Evolutionary conservation across 2,888 invertebrate species (phyloP).

Genomic region (Lymantria dispar): DNA sequence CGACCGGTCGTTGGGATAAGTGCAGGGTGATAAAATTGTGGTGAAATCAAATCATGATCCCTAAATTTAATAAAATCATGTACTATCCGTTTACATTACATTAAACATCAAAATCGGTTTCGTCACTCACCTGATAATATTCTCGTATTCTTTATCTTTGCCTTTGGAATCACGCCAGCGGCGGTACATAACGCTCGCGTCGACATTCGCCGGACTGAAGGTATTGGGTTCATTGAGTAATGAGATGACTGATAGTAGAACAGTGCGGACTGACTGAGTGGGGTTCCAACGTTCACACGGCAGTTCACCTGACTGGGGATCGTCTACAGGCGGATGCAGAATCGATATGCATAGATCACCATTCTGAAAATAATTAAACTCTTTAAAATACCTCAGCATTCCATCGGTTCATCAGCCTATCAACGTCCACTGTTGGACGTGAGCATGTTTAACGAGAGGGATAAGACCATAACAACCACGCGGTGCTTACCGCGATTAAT

Average conservation of each 20-base stretch:
- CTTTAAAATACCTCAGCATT: background rate
- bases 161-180: slow-evolving; percentile 99
- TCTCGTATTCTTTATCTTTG: slow-evolving; percentile 99
- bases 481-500: too few species aligned
- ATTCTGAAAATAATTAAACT: slow-evolving; percentile 84
- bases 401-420: background rate
- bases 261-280: slow-evolving; percentile 99
- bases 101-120: background rate
- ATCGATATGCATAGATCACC: slow-evolving; percentile 99
- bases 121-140: slow-evolving; percentile 92
- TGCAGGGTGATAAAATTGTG: too few species aligned
- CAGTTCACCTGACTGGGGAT: slow-evolving; percentile 99
- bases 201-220: slow-evolving; percentile 99
- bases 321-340: slow-evolving; percentile 99
- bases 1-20: too few species aligned
- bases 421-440: too few species aligned
- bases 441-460: too few species aligned
- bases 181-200: slow-evolving; percentile 99
- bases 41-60: too few species aligned
- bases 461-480: too few species aligned
- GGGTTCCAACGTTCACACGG: slow-evolving; percentile 99
- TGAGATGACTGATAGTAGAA: slow-evolving; percentile 98
- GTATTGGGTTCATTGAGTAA: slow-evolving; percentile 99
- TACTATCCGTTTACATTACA: too few species aligned
- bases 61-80: too few species aligned